These are phyloP conservation scores for Heliconius sara DNA, from an alignment of 2,888 invertebrate genomes.

Conservation along the genomic window DNA sequence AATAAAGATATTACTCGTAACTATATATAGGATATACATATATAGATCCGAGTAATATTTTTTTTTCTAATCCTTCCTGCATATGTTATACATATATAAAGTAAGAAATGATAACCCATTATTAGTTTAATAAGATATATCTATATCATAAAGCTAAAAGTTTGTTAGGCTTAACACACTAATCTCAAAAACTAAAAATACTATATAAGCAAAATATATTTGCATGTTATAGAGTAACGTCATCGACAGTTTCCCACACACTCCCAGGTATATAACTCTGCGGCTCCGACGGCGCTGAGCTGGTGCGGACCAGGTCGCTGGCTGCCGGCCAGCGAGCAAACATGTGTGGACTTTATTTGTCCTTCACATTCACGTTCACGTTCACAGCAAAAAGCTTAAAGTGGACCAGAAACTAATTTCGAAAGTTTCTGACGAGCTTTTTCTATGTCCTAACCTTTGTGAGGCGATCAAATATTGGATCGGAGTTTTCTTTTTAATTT, in stretches of 20 bases:
- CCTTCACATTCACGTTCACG: constrained; percentile 13
- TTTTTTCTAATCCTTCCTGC: not conserved
- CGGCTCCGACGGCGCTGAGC: constrained; percentile 3
- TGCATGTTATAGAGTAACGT: not conserved
- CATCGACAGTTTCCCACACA: constrained; percentile 9
- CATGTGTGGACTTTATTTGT: constrained; percentile 22
- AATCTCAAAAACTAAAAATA: not conserved
- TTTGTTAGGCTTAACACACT: not conserved
- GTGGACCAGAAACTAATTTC: constrained; percentile 22
- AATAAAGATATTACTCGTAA: too few relatives aligned
- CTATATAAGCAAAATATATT: not conserved
- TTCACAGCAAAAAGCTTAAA: constrained; percentile 13
- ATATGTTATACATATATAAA: not conserved
- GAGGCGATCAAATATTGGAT: constrained; percentile 9
- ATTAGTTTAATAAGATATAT: not conserved
- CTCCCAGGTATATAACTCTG: constrained; percentile 20
- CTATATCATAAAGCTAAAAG: not conserved
- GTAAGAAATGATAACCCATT: not conserved
- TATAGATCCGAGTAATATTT: too few relatives aligned
- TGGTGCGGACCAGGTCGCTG: constrained; percentile 18
- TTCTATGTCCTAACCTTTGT: constrained; percentile 8
- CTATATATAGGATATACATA: too few relatives aligned
- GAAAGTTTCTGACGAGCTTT: constrained; percentile 23
- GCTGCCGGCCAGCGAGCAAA: constrained; percentile 14
- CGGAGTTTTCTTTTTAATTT: not conserved